Conservation (phyloP, 2,888 invertebrate genomes). For the Tricholauxania praeusta region DNA sequence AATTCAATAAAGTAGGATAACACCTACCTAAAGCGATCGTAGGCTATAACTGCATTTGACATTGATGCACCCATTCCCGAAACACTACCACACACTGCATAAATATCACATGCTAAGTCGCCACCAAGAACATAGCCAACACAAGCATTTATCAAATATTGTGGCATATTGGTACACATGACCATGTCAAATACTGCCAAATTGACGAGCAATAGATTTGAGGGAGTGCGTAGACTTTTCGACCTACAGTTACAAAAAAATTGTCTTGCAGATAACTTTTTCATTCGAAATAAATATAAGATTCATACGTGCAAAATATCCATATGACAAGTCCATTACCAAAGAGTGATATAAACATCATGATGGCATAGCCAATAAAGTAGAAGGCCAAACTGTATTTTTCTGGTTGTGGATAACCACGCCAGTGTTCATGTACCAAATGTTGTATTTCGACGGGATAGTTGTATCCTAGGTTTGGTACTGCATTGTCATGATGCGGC, state of each 20-base stretch:
- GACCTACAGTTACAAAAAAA: conserved; percentile 69
- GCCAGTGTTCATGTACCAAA: conserved; percentile 79
- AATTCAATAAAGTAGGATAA: neutral
- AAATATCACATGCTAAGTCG: conserved; percentile 76
- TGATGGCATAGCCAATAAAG: conserved; percentile 74
- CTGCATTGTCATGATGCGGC: neutral
- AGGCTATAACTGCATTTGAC: conserved; percentile 79
- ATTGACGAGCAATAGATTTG: conserved; percentile 79
- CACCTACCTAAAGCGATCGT: conserved; percentile 75
- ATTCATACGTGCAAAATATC: conserved; percentile 78
- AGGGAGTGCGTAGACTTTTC: conserved; percentile 76
- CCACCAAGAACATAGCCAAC: conserved; percentile 70
- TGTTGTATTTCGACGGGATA: conserved; percentile 76
- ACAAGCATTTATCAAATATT: conserved; percentile 75
- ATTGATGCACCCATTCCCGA: conserved; percentile 79
- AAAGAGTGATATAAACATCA: conserved; percentile 73
- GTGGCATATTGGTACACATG: conserved; percentile 79
- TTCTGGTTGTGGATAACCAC: conserved; percentile 75
- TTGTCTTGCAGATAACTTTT: neutral
- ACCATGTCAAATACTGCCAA: conserved; percentile 77
- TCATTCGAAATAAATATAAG: neutral
- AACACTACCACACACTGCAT: conserved; percentile 74
- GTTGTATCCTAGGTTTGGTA: conserved; percentile 74
- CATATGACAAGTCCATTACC: conserved; percentile 82
- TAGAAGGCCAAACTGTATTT: conserved; percentile 76